Evolutionary conservation across 2,888 invertebrate genomes (phyloP), one percentile per base, ranked within the genome.

Genomic region (Isotomurus palustris): DNA sequence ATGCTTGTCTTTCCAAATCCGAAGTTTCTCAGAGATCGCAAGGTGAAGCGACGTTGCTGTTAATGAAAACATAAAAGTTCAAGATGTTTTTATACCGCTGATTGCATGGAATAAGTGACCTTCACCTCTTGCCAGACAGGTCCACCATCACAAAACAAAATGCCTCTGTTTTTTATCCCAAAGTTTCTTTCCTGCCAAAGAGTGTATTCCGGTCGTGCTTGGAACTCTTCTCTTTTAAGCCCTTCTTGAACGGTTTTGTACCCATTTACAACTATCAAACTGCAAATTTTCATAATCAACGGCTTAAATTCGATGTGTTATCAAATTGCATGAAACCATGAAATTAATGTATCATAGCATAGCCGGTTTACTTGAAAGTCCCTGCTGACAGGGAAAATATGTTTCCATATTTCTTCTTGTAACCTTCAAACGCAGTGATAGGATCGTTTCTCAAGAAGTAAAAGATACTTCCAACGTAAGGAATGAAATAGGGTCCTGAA

Each of bases 1-100:
- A 68, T 64, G 27, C 63, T 64, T 38, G 61, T 56, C 25, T 66
- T 66, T 0, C 68, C 68, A 58, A 68, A 64, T 0, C 62, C 64
- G 53, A 62, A 64, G 52, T 64, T 54, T 21, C 64, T 19, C 4
- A 61, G 28, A 32, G 50, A 32, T 1, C 59, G 32, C 5, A 64
- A 24, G 2, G 41, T 57, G 38, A 61, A 64, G n/a, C 64, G 43
- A 2, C 64, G 40, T 24, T 64, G 64, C 27, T 45, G 28, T 40
- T 40, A 6, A 8, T 40, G 17, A 40, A 40, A 40, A 12, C 8
- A 17, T 40, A 6, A 6, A 17, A 40, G n/a, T n/a, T 14, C 40
- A 14, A n/a, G 40, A 40, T n/a, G 19, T 17, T 19, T 14, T 40
- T 14, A 40, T n/a, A 40, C 17, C 40, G 10, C n/a, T n/a, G n/a